A percentile compares a stretch with the other conserved stretches of the same genome.
These are phyloP conservation scores for Drosophila niveifrons DNA, from an alignment of 2,888 invertebrate species.

Conservation along the genomic window DNA sequence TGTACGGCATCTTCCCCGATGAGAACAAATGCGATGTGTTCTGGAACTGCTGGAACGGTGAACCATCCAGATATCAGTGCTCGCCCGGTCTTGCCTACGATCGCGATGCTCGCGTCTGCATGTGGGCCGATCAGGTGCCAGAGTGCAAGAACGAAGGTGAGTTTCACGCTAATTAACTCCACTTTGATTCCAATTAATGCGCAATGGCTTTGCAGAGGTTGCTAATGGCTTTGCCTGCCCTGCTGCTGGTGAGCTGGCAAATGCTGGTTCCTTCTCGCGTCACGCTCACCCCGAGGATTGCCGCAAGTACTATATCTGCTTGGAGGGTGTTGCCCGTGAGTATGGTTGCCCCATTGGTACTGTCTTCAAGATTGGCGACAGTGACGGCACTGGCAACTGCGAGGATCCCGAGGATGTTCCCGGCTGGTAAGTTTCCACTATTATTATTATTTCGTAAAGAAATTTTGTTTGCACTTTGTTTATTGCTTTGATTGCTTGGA, in stretches of 20 bases:
- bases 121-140: constrained; percentile 98
- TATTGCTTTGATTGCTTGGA: constrained; percentile 61
- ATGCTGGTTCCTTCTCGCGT: constrained; percentile 95
- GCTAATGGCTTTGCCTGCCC: constrained; percentile 96
- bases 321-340: constrained; percentile 95
- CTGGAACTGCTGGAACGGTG: constrained; percentile 99
- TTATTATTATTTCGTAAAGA: not conserved
- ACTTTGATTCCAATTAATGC: not conserved
- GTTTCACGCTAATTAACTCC: constrained; percentile 41
- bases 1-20: constrained; percentile 97
- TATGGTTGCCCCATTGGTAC: constrained; percentile 98
- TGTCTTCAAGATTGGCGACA: constrained; percentile 96
- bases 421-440: constrained; percentile 92
- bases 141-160: constrained; percentile 96
- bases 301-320: constrained; percentile 97
- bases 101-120: constrained; percentile 96
- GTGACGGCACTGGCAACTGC: constrained; percentile 96
- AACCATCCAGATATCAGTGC: constrained; percentile 96
- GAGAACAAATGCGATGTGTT: constrained; percentile 95
- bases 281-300: constrained; percentile 98
- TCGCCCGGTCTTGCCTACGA: constrained; percentile 97
- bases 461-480: constrained; percentile 47
- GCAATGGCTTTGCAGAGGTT: constrained; percentile 89
- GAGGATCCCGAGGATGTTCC: constrained; percentile 98
- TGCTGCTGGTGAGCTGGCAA: constrained; percentile 91